Conservation (phyloP, 2,888 invertebrate genomes). For the Lottia gigantea region DNA sequence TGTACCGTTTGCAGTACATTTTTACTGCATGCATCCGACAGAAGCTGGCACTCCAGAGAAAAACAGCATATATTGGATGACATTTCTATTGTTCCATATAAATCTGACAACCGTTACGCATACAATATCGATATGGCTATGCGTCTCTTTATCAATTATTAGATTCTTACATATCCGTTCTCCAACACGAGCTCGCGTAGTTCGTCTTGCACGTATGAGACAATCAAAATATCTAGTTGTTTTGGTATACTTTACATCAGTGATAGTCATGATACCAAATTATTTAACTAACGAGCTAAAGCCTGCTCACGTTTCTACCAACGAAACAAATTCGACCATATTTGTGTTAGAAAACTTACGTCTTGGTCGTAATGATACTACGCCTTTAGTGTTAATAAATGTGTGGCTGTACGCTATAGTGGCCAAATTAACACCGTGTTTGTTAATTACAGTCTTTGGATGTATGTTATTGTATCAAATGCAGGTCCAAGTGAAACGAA, state of each 20-base stretch:
- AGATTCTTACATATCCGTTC: slow-evolving; percentile 78
- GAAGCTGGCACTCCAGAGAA: slow-evolving; percentile 41
- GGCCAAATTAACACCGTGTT: slow-evolving; percentile 89
- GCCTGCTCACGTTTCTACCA: slow-evolving; percentile 30
- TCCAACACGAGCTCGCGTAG: slow-evolving; percentile 79
- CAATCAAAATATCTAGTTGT: slow-evolving; percentile 82
- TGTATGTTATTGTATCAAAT: slow-evolving; percentile 64
- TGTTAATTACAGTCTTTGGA: slow-evolving; percentile 80
- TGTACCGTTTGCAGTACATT: slow-evolving; percentile 86
- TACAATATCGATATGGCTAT: slow-evolving; percentile 92
- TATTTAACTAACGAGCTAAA: slow-evolving; percentile 77
- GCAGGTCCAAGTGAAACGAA: slow-evolving; percentile 49
- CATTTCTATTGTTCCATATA: slow-evolving; percentile 78
- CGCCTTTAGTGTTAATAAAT: slow-evolving; percentile 70
- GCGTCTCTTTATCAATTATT: slow-evolving; percentile 91
- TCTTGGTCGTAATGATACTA: slow-evolving; percentile 47
- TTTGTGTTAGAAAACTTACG: slow-evolving; percentile 47
- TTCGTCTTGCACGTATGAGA: slow-evolving; percentile 76
- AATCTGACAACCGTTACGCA: slow-evolving; percentile 88
- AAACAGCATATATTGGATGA: slow-evolving; percentile 66
- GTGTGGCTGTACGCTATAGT: slow-evolving; percentile 93
- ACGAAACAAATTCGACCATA: slow-evolving; percentile 34
- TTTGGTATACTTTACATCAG: slow-evolving; percentile 85
- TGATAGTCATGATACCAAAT: slow-evolving; percentile 86
- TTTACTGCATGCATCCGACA: slow-evolving; percentile 55